These are phyloP conservation scores for Dipodomys merriami DNA, from an alignment of 2,113 vertebrate species.

Conservation along the genomic window DNA sequence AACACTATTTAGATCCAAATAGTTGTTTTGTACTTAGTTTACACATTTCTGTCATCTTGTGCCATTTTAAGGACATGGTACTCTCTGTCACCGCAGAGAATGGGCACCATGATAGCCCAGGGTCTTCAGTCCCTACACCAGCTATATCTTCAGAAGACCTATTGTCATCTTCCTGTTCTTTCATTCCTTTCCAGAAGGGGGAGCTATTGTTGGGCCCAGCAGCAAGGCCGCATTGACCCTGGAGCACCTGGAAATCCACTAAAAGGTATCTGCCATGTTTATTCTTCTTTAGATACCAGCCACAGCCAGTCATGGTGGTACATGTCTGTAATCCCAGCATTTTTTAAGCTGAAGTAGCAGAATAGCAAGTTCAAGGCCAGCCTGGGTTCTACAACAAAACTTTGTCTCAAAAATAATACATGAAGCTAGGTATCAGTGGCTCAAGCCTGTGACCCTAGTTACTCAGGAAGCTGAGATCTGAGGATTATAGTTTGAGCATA, in stretches of 20 bases:
- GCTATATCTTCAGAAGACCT: no score
- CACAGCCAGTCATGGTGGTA: not conserved
- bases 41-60: not conserved
- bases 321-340: not conserved
- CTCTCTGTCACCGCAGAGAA: not conserved
- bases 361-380: not conserved
- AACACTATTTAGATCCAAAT: not conserved
- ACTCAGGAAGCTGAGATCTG: no score
- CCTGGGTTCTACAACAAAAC: not conserved
- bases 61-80: not conserved
- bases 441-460: no score
- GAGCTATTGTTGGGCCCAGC: not conserved
- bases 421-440: no score
- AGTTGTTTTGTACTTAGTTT: not conserved
- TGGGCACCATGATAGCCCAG: not conserved
- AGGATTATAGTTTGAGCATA: no score
- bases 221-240: fast-evolving
- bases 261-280: not conserved
- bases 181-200: not conserved
- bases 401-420: not conserved
- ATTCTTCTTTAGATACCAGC: not conserved
- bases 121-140: fast-evolving
- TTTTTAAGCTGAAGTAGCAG: not conserved
- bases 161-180: not conserved
- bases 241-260: not conserved